These are phyloP conservation scores for Drosophila fungiperda DNA, from an alignment of 2,888 invertebrate species.

Conservation along the genomic window DNA sequence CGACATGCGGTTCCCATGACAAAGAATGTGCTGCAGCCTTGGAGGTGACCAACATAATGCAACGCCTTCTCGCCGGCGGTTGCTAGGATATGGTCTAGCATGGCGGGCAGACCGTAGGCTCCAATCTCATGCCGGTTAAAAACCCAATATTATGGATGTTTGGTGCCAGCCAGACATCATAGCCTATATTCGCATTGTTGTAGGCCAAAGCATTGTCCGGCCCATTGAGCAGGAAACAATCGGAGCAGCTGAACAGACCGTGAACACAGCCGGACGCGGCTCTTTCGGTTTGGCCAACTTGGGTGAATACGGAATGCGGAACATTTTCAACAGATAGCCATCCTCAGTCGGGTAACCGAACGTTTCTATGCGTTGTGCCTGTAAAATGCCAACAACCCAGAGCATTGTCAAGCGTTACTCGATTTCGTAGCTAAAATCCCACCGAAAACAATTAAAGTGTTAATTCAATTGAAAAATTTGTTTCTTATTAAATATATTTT, in stretches of 20 bases:
- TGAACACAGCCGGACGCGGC: conserved; percentile 87
- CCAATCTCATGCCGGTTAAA: conserved; percentile 87
- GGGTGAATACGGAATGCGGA: conserved; percentile 89
- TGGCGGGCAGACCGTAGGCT: conserved; percentile 87
- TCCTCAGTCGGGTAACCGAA: conserved; percentile 89
- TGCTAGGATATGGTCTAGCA: conserved; percentile 87
- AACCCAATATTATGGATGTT: conserved; percentile 81
- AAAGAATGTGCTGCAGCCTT: conserved; percentile 86
- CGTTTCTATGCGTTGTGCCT: conserved; percentile 76
- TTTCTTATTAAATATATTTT: not conserved
- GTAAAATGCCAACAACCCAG: conserved; percentile 1
- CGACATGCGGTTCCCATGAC: conserved; percentile 85
- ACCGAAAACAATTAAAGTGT: not conserved
- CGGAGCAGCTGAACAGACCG: conserved; percentile 89
- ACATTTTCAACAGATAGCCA: conserved; percentile 92
- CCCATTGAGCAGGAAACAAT: conserved; percentile 90
- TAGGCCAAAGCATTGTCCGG: conserved; percentile 87
- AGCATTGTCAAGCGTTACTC: not conserved
- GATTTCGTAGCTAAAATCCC: not conserved
- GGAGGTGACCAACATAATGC: conserved; percentile 88
- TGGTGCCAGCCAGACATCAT: conserved; percentile 86
- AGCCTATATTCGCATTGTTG: conserved; percentile 86
- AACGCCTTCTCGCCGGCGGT: conserved; percentile 85
- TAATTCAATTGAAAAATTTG: not conserved
- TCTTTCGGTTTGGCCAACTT: conserved; percentile 82